Conservation (phyloP, 2,113 vertebrate species). For the Ammodytes dubius region DNA sequence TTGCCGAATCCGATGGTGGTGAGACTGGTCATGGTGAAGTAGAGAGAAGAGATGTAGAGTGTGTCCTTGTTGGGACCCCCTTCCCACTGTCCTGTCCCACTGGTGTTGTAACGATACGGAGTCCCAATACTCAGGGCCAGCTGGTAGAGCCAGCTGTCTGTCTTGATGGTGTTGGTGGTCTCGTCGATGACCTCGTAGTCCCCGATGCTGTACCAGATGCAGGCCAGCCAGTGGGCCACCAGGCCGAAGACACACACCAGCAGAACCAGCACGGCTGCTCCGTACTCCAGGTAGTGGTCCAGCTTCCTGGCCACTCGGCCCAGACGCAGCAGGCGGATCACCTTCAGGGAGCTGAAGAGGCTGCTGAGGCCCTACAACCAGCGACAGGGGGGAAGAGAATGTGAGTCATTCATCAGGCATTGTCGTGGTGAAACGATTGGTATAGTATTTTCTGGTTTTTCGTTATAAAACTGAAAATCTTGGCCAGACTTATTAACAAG, state of each 20-base stretch:
- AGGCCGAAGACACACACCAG: slow-evolving; percentile 97
- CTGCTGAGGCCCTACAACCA: slow-evolving; percentile 94
- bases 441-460: not conserved
- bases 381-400: not conserved
- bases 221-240: slow-evolving; percentile 98
- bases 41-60: slow-evolving; percentile 97
- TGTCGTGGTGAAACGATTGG: too few species aligned
- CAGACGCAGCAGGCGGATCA: slow-evolving; percentile 93
- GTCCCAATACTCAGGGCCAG: slow-evolving; percentile 94
- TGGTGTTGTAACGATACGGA: slow-evolving; percentile 94
- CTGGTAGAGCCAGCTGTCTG: slow-evolving; percentile 97
- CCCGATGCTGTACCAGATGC: slow-evolving; percentile 99
- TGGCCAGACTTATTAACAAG: not conserved
- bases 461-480: not conserved
- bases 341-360: slow-evolving; percentile 98
- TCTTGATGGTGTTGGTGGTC: slow-evolving; percentile 94
- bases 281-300: slow-evolving; percentile 98
- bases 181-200: slow-evolving; percentile 97
- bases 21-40: slow-evolving; percentile 99
- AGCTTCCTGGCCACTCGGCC: slow-evolving; percentile 96
- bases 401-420: not conserved
- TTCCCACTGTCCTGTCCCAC: slow-evolving; percentile 95
- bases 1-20: slow-evolving; percentile 99
- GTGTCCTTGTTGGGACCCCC: slow-evolving; percentile 98
- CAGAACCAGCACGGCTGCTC: slow-evolving; percentile 95